phyloP scores from a whole-genome alignment of 1,140 invertebrate genomes.

The Lucilia cuprina region DNA sequence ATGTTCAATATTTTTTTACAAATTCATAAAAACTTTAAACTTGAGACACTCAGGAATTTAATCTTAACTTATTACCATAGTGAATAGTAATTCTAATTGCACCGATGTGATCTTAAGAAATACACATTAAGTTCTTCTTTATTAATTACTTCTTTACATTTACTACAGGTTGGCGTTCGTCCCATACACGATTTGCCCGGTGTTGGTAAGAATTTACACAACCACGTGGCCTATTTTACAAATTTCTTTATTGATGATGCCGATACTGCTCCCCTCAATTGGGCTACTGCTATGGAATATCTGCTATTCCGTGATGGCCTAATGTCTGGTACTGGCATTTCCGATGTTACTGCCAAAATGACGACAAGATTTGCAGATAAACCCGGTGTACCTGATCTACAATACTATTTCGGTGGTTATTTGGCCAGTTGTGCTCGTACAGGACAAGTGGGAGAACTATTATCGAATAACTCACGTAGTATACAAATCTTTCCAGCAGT shows the following conservation, averaged over 20 bases:
- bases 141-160: background rate
- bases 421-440: constrained; percentile 82
- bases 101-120: too few species aligned
- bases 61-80: too few species aligned
- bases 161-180: constrained; percentile 66
- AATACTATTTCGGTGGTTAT: constrained; percentile 85
- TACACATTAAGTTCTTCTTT: background rate
- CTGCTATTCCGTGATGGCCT: constrained; percentile 82
- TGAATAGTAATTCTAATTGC: too few species aligned
- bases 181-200: constrained; percentile 78
- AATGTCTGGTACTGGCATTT: constrained; percentile 84
- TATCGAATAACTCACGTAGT: constrained; percentile 69
- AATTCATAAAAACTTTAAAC: too few species aligned
- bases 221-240: constrained; percentile 81
- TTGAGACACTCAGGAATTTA: too few species aligned
- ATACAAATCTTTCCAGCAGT: constrained; percentile 73
- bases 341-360: constrained; percentile 82
- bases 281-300: constrained; percentile 88
- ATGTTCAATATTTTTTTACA: too few species aligned
- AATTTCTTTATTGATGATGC: constrained; percentile 84
- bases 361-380: constrained; percentile 81
- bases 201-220: constrained; percentile 88
- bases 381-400: constrained; percentile 83
- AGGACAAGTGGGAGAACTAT: constrained; percentile 80
- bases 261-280: constrained; percentile 80